A percentile compares a stretch with the other conserved stretches of the same genome.
Conservation (phyloP, 2,888 invertebrate species). For the Iphiclides podalirius region DNA sequence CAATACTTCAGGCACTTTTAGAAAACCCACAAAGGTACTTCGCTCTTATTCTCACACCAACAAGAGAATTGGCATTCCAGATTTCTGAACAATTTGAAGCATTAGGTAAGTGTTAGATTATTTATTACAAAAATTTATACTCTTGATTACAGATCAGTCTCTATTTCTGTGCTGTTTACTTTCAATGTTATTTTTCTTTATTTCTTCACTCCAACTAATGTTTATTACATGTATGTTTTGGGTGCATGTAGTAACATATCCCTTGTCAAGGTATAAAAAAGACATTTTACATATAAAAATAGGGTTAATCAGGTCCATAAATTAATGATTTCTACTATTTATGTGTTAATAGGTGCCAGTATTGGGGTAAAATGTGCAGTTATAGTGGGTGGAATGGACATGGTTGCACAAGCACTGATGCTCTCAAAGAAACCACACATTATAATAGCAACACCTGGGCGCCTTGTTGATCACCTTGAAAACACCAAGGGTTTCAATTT, state of each 20-base stretch:
- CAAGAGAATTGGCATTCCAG: constrained; percentile 98
- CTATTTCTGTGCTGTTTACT: too few relatives aligned
- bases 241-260: too few relatives aligned
- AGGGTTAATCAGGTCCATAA: too few relatives aligned
- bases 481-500: constrained; percentile 99
- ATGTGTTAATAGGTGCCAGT: constrained; percentile 88
- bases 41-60: constrained; percentile 96
- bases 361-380: constrained; percentile 98
- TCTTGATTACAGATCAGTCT: too few relatives aligned
- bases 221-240: too few relatives aligned
- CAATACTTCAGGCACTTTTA: constrained; percentile 94
- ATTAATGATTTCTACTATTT: too few relatives aligned
- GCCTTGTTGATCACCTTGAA: constrained; percentile 96
- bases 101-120: constrained; percentile 88
- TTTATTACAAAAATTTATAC: too few relatives aligned
- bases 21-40: constrained; percentile 96
- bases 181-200: too few relatives aligned
- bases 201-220: too few relatives aligned
- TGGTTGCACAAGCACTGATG: constrained; percentile 95
- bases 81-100: constrained; percentile 99
- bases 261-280: too few relatives aligned
- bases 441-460: constrained; percentile 97
- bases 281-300: too few relatives aligned
- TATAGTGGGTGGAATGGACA: constrained; percentile 99
- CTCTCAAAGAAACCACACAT: constrained; percentile 98